Evolutionary conservation across 2,113 vertebrate species (phyloP).

Genomic region (Oreochromis spilurus): DNA sequence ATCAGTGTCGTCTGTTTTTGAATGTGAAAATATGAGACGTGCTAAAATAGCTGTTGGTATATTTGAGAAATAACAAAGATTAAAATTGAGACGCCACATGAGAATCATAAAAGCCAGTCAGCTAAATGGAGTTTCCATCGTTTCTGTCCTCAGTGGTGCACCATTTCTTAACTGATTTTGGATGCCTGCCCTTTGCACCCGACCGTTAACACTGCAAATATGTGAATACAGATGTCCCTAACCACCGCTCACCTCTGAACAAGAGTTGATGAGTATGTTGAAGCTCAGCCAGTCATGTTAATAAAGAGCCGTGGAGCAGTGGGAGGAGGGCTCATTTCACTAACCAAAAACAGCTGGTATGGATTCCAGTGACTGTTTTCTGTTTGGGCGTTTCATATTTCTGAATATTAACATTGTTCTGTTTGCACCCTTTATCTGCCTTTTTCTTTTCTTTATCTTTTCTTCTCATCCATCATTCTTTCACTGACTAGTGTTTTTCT

Average conservation of each 20-base stretch:
- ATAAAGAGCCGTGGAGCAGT: constrained; percentile 35
- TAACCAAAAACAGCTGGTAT: constrained; percentile 56
- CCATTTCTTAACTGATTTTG: neutral
- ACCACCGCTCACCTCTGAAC: neutral
- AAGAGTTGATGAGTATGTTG: constrained; percentile 8
- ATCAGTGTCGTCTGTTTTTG: neutral
- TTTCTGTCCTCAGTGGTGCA: neutral
- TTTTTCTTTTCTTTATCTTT: neutral
- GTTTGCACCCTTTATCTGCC: neutral
- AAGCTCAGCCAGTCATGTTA: constrained; percentile 37
- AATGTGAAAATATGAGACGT: neutral
- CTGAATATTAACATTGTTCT: constrained; percentile 6
- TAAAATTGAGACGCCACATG: neutral
- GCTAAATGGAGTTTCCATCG: neutral
- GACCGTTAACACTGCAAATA: neutral
- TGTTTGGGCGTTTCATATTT: constrained; percentile 33
- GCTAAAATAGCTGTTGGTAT: neutral
- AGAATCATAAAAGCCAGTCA: neutral
- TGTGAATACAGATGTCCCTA: neutral
- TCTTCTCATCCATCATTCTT: neutral
- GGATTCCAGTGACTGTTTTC: constrained; percentile 49
- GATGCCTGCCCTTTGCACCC: neutral
- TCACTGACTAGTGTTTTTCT: neutral
- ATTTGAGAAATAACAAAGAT: neutral
- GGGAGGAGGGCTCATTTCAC: neutral